phyloP scores from a whole-genome alignment of 2,888 invertebrate species.

The Synanthedon myopaeformis region DNA sequence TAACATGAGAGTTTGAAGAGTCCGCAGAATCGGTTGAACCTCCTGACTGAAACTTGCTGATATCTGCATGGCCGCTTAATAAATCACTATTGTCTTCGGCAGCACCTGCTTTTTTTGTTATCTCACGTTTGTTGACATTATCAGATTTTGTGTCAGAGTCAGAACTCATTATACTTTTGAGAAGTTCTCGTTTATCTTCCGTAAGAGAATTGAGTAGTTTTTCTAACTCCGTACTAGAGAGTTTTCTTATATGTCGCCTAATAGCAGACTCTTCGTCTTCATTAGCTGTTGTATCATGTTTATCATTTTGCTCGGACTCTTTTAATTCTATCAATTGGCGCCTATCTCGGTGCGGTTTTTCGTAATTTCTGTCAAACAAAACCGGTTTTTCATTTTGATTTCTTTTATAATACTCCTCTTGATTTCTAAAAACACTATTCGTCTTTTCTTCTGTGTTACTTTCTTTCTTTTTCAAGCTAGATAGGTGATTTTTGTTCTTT shows the following conservation, averaged over 20 bases:
- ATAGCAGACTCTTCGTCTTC: constrained; percentile 51
- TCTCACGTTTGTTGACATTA: constrained; percentile 48
- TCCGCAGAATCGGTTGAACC: constrained; percentile 24
- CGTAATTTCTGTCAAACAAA: constrained; percentile 16
- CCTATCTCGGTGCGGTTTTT: constrained; percentile 28
- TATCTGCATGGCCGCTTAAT: constrained; percentile 40
- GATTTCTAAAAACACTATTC: not conserved
- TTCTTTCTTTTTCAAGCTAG: not conserved
- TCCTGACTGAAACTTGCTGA: constrained; percentile 36
- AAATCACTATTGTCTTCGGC: constrained; percentile 43
- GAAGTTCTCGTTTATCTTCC: constrained; percentile 44
- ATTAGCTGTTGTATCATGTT: constrained; percentile 11
- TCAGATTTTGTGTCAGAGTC: constrained; percentile 18
- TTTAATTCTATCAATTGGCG: constrained; percentile 17
- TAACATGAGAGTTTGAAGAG: constrained; percentile 16
- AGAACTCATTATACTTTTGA: constrained; percentile 46
- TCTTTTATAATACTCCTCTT: not conserved
- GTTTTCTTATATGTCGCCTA: constrained; percentile 47
- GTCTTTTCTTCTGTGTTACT: not conserved
- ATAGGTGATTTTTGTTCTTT: not conserved
- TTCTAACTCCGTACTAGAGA: constrained; percentile 45
- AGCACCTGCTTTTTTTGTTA: constrained; percentile 54
- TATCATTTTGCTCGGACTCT: constrained; percentile 9
- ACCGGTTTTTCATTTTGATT: constrained; percentile 23
- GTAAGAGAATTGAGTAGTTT: constrained; percentile 47